Conservation (phyloP, 2,888 invertebrate genomes). For the Sphecodes monilicornis region DNA sequence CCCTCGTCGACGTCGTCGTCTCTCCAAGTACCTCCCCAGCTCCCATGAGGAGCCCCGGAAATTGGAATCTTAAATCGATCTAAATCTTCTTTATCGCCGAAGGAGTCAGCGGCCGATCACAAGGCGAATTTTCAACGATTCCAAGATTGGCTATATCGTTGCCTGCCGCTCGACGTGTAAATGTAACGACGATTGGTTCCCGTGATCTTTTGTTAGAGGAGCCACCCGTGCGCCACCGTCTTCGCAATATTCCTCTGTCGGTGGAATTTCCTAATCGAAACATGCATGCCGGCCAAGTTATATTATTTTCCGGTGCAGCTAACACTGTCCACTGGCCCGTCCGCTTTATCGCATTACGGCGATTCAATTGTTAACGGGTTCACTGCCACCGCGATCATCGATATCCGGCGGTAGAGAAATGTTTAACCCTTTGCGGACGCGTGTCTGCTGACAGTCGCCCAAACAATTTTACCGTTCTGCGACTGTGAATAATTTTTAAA, state of each 20-base stretch:
- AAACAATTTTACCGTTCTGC: no score
- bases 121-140: slow-evolving; percentile 58
- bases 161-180: slow-evolving; percentile 61
- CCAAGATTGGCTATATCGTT: slow-evolving; percentile 52
- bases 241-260: not conserved
- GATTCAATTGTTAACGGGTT: slow-evolving; percentile 1
- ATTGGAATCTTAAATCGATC: slow-evolving; percentile 83
- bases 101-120: slow-evolving; percentile 56
- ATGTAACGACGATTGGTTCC: slow-evolving; percentile 60
- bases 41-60: slow-evolving; percentile 74
- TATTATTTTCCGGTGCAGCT: not conserved
- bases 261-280: slow-evolving; percentile 1
- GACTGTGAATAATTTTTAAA: no score
- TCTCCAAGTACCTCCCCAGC: slow-evolving; percentile 47
- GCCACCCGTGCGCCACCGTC: not conserved
- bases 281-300: not conserved
- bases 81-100: slow-evolving; percentile 78
- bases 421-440: no score
- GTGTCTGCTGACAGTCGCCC: no score
- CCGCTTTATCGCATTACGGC: slow-evolving; percentile 1
- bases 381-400: not conserved
- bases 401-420: not conserved
- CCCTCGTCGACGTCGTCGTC: slow-evolving; percentile 51
- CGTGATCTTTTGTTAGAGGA: slow-evolving; percentile 51
- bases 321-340: not conserved